phyloP scores from a whole-genome alignment of 2,888 invertebrate species.

The Nudaria mundana region DNA sequence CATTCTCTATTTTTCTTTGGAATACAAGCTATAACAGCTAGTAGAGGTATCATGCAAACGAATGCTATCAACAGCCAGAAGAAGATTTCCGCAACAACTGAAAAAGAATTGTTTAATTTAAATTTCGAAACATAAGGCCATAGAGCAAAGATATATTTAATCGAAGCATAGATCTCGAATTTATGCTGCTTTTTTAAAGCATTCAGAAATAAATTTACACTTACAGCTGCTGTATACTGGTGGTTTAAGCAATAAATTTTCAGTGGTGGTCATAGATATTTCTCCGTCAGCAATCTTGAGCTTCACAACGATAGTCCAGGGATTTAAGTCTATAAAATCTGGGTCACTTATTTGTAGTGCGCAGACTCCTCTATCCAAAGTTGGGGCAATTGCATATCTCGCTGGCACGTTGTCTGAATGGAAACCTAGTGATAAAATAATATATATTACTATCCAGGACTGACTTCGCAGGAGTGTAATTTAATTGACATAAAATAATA shows the following conservation, averaged over 20 bases:
- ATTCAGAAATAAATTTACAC: too few relatives aligned
- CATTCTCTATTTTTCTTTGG: slow-evolving; percentile 53
- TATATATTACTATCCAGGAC: too few relatives aligned
- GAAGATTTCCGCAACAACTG: slow-evolving; percentile 19
- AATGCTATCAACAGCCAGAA: slow-evolving; percentile 33
- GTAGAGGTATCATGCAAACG: slow-evolving; percentile 26
- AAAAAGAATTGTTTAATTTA: slow-evolving; percentile 16
- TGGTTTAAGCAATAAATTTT: too few relatives aligned
- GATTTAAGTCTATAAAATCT: slow-evolving; percentile 41
- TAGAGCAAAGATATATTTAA: too few relatives aligned
- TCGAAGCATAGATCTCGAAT: too few relatives aligned
- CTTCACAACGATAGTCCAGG: slow-evolving; percentile 59
- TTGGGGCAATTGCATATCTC: slow-evolving; percentile 27
- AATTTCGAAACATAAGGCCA: too few relatives aligned
- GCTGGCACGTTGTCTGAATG: slow-evolving; percentile 38
- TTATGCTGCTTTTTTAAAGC: too few relatives aligned
- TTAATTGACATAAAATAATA: too few relatives aligned
- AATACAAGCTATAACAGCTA: slow-evolving; percentile 30
- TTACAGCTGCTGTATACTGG: too few relatives aligned
- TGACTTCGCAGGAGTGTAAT: too few relatives aligned
- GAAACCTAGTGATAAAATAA: slow-evolving; percentile 44
- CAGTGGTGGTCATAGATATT: slow-evolving; percentile 31
- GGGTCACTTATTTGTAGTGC: slow-evolving; percentile 35
- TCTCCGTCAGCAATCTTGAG: slow-evolving; percentile 42
- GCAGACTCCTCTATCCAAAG: slow-evolving; percentile 38